Evolutionary conservation across 2,888 invertebrate genomes (phyloP).

Genomic region (Caenorhabditis angaria): DNA sequence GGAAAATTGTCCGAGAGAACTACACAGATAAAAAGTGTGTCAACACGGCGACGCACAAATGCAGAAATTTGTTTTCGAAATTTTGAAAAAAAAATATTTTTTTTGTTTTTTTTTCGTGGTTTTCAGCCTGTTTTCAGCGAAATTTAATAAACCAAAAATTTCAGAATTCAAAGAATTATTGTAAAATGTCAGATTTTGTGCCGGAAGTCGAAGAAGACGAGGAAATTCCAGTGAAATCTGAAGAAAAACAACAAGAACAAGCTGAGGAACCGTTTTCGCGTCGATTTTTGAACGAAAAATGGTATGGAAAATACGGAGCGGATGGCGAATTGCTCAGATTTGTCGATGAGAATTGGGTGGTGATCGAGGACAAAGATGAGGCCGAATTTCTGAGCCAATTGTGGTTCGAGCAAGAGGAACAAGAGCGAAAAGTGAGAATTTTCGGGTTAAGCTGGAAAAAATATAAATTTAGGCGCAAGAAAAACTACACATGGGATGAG

Average conservation of each 20-base stretch:
- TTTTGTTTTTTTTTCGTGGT: not conserved
- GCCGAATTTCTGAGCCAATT: constrained; percentile 54
- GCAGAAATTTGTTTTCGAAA: no score
- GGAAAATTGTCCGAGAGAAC: no score
- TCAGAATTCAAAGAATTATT: no score
- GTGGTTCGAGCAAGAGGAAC: constrained; percentile 57
- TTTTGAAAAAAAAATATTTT: no score
- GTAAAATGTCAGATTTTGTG: constrained; percentile 31
- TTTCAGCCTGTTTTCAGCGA: not conserved
- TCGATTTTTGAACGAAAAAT: constrained; percentile 45
- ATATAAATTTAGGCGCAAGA: constrained; percentile 13
- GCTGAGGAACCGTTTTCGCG: constrained; percentile 19
- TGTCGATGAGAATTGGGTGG: constrained; percentile 51
- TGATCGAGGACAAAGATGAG: constrained; percentile 26
- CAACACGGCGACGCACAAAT: no score
- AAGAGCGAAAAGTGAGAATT: constrained; percentile 41
- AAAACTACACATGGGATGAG: constrained; percentile 82
- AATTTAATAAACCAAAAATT: not conserved
- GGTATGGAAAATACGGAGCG: constrained; percentile 48
- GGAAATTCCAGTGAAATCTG: not conserved
- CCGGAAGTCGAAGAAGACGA: constrained; percentile 39
- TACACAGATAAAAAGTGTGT: no score
- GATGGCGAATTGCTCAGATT: constrained; percentile 51
- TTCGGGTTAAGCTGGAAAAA: not conserved
- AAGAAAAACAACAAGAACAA: not conserved